Evolutionary conservation across 2,113 vertebrate species (phyloP).

Genomic region (Chinchilla lanigera): DNA sequence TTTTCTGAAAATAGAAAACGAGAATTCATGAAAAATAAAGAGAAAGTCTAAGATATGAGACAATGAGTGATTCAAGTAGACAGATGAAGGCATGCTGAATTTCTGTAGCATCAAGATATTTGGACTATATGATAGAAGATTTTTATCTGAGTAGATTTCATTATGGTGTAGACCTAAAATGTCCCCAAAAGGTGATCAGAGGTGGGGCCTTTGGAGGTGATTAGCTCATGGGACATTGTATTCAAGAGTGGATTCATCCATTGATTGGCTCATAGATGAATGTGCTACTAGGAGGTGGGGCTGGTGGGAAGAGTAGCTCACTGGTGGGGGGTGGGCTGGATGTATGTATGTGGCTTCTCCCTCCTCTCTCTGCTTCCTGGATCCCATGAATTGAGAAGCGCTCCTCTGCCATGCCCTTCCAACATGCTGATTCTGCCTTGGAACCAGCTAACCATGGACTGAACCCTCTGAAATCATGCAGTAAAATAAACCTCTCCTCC

Average conservation of each 20-base stretch:
- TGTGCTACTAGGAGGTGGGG: background rate
- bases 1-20: slow-evolving; percentile 38
- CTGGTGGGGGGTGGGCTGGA: background rate
- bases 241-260: background rate
- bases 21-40: slow-evolving; percentile 8
- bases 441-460: background rate
- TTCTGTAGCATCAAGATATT: background rate
- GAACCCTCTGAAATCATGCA: background rate
- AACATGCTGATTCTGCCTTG: background rate
- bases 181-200: background rate
- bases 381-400: background rate
- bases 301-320: background rate
- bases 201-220: background rate
- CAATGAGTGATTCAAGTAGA: background rate
- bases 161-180: background rate
- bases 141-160: background rate
- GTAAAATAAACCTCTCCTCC: background rate
- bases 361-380: background rate
- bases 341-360: background rate
- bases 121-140: background rate
- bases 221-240: background rate
- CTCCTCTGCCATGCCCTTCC: background rate
- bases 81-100: background rate
- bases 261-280: background rate
- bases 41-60: background rate